Evolutionary conservation across 2,888 invertebrate species (phyloP), one percentile per base, ranked within the genome.

Genomic region (Myathropa florea): DNA sequence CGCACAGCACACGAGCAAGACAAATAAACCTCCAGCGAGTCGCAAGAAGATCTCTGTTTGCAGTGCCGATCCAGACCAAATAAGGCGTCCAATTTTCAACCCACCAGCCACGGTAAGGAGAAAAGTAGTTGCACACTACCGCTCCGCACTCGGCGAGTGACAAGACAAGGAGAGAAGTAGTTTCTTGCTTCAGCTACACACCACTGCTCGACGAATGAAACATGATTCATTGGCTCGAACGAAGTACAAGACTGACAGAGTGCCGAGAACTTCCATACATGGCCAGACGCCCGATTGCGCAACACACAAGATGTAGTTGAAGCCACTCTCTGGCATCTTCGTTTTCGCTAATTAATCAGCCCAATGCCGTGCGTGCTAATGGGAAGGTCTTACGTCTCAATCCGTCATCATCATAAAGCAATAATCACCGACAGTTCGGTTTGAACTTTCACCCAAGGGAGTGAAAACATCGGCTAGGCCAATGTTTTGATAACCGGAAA

Each of bases 361-460:
- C 81, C 72, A 81, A 76, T 85, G 81, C 72, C 72, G 57, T 21
- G 6, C 36, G 59, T 65, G 81, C 78, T 75, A 86, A 86, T 83
- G 78, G 79, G 83, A 28, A 46, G 46, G 46, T 46, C 46, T 12
- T 59, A 61, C 68, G 39, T 70, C 60, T 75, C 83, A 72, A 86
- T 86, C 67, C 24, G 78, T 86, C 83, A 79, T 83, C 75, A 83
- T 78, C 75, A 83, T 86, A 79, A 83, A 78, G 67, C 86, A 83
- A 75, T 86, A 82, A 78, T 82, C 82, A 65, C 46, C 36, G 85
- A 85, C 85, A 72, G 67, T 61, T 80, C 39, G 72, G 76, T 72
- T 78, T 85, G 81, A 85, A 85, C 85, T 85, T 73, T 81, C 81
- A 85, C 85, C 73, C 81, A 80, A 72, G 55, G 57, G n/a, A n/a